Conservation (phyloP, 2,113 vertebrate genomes). For the Pantherophis guttatus region DNA sequence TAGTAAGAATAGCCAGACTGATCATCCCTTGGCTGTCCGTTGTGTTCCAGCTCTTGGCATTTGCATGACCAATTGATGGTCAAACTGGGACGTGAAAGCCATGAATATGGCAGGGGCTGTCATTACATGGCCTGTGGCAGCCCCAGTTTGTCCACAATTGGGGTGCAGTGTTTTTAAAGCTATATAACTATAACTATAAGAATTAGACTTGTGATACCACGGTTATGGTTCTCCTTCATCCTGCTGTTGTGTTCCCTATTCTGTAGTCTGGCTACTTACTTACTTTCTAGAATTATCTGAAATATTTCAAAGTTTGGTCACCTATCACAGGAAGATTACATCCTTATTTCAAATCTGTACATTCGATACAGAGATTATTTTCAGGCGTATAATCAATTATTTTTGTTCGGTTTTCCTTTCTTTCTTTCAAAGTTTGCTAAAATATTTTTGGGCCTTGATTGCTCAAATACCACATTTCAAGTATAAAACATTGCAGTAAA, state of each 20-base stretch:
- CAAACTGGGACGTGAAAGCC: constrained; percentile 47
- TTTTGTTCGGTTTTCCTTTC: neutral
- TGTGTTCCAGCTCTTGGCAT: constrained; percentile 37
- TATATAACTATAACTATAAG: neutral
- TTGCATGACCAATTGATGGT: constrained; percentile 41
- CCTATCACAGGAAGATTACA: neutral
- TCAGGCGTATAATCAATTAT: neutral
- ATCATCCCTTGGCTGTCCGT: constrained; percentile 39
- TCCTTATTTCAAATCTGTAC: neutral
- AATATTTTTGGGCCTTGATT: neutral
- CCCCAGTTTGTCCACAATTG: constrained; percentile 31
- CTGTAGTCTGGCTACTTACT: constrained; percentile 25
- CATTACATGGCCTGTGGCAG: constrained; percentile 47
- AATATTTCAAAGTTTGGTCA: neutral
- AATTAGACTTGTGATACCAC: neutral
- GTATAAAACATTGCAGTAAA: neutral
- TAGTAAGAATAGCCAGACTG: constrained; percentile 24
- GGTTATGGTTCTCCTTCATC: neutral
- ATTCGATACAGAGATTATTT: neutral
- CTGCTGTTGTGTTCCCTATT: constrained; percentile 36
- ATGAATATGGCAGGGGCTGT: constrained; percentile 48
- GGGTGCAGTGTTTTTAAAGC: constrained; percentile 36
- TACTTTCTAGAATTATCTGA: neutral
- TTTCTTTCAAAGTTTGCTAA: neutral
- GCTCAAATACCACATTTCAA: neutral